Evolutionary conservation across 2,888 invertebrate genomes (phyloP), one percentile per base, ranked within the genome.

Genomic region (Tipula confusa): DNA sequence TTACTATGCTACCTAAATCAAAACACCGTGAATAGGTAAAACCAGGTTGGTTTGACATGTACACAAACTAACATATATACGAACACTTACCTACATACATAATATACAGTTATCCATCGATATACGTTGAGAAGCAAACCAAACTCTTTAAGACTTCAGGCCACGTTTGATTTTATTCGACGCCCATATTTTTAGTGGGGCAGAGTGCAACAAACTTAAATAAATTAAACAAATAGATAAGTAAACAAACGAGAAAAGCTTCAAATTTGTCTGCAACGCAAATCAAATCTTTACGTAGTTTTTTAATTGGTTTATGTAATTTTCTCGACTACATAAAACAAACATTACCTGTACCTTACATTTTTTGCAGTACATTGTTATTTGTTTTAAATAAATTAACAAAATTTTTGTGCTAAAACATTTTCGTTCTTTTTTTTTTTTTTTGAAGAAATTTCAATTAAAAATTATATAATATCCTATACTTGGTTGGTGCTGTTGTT

Each of bases 341-440:
- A 43, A 43, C 43, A 43, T 64, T 64, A 64, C 64, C 64, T 64
- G 64, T 13, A n/a, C 64, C 1, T 15, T 43, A 6, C 13, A 5
- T 43, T 43, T 43, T n/a, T 43, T n/a, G 43, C 3, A 43, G 24
- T 24, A 64, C 64, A 43, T 43, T 64, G 64, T 64, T 64, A 64
- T 64, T 64, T 64, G 24, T 64, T 64, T 24, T 64, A 64, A 64
- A 64, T 64, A 64, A 64, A 64, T 64, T 64, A 64, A 64, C 24
- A 64, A 64, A 64, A 64, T 7, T 64, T 33, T 64, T 24, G n/a
- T 43, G 64, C 64, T 7, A 4, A 18, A 15, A 43, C 64, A 64
- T 9, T 64, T 64, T 64, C 18, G 18, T 64, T 64, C 11, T 48
- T 15, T 64, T 64, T 64, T 48, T 64, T 64, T 64, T 24, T 48